phyloP scores from a whole-genome alignment of 2,797 vertebrate species.

The Avahi laniger region DNA sequence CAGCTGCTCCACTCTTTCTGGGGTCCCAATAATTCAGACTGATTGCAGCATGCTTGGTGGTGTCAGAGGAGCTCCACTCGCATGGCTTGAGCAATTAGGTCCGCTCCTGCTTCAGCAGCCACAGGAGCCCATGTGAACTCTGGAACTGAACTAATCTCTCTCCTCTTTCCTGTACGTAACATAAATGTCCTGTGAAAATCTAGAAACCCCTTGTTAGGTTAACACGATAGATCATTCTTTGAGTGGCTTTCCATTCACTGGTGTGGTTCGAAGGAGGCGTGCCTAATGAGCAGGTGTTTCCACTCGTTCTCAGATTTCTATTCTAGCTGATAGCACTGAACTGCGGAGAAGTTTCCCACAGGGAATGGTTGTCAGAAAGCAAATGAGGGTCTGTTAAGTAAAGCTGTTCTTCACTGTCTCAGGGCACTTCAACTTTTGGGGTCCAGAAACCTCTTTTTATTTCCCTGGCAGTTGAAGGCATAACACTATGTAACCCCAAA shows the following conservation, averaged over 20 bases:
- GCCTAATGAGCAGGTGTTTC: conserved; percentile 11
- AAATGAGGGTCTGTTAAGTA: neutral
- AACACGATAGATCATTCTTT: neutral
- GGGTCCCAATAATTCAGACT: neutral
- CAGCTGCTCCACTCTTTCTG: neutral
- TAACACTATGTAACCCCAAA: neutral
- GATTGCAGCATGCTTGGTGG: conserved; percentile 21
- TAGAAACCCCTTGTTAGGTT: neutral
- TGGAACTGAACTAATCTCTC: neutral
- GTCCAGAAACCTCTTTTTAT: neutral
- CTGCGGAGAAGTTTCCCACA: neutral
- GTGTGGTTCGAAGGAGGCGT: neutral
- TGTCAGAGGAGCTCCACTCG: neutral
- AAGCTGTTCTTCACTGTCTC: neutral
- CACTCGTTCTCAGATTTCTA: neutral
- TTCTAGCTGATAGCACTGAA: neutral
- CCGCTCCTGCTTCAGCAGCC: neutral
- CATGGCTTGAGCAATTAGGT: neutral
- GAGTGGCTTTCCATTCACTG: neutral
- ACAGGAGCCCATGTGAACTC: neutral
- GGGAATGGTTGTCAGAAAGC: neutral
- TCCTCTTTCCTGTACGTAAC: neutral
- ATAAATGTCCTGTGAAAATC: neutral
- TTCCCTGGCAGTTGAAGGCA: neutral
- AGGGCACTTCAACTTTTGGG: neutral